Evolutionary conservation across 2,797 vertebrate genomes (phyloP), one percentile per base, ranked within the genome.

Genomic region (Sebastes jordani): DNA sequence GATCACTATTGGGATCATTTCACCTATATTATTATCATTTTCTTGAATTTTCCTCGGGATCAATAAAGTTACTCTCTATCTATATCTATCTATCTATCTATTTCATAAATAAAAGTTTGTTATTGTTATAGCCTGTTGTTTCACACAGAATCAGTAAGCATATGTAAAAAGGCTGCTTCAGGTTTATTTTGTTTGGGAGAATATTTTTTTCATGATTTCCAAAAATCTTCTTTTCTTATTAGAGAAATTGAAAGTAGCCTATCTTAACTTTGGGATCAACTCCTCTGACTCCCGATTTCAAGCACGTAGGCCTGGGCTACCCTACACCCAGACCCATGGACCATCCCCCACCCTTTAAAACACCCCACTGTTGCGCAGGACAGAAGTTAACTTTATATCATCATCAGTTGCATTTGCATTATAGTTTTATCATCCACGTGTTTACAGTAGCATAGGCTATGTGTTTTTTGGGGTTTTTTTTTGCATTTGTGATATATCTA

Each of bases 261-360:
- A 2, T 14, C 10, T 16, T 1, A 61, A 60, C 27, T 54, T 32
- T 4, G 4, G 23, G n/a, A 59, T 3, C 3, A 38, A 13, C 20
- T 38, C 1, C 2, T 38, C 29, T 73, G 36, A 42, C n/a, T 62
- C 49, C 20, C 69, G 54, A 22, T 6, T 55, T 58, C 3, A 23
- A 4, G 6, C 68, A 81, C 38, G 58, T 38, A 68, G 60, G n/a
- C 5, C 3, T 2, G 16, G 22, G 72, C n/a, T 46, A 25, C 18
- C 38, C 13, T 42, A 42, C 36, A 38, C 38, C 13, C 36, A 38
- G 13, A 22, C n/a, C 13, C 38, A 18, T 4, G 22, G 2, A 67
- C 73, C 76, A 52, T 65, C 82, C 82, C 79, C 73, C 82, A 71
- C 25, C 14, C 6, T 32, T 11, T 8, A 7, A 18, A 54, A 25